Evolutionary conservation across 2,888 invertebrate species (phyloP).

Genomic region (Drosophila algonquin): DNA sequence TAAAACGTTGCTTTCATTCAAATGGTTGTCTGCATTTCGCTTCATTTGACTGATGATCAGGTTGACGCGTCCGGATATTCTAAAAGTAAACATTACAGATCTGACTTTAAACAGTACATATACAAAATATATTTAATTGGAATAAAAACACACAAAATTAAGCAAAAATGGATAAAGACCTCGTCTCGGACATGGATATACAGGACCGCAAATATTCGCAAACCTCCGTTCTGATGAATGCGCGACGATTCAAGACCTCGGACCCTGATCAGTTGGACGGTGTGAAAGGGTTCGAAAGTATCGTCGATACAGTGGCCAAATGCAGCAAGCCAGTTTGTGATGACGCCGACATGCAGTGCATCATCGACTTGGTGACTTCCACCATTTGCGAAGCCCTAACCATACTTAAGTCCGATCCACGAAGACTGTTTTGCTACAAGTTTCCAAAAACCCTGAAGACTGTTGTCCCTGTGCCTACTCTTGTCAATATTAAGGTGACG

Average conservation of each 20-base stretch:
- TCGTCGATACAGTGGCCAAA: slow-evolving; percentile 15
- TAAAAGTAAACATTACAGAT: slow-evolving; percentile 48
- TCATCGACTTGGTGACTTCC: slow-evolving; percentile 46
- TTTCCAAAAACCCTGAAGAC: slow-evolving; percentile 32
- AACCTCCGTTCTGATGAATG: not conserved
- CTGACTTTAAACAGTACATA: not conserved
- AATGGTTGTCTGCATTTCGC: slow-evolving; percentile 76
- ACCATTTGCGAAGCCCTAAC: slow-evolving; percentile 60
- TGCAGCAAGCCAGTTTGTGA: slow-evolving; percentile 56
- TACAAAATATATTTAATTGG: not conserved
- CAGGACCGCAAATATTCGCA: not conserved
- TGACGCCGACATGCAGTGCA: slow-evolving; percentile 57
- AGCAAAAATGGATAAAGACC: not conserved
- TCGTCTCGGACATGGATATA: not conserved
- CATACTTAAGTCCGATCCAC: slow-evolving; percentile 63
- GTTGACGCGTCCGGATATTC: slow-evolving; percentile 82
- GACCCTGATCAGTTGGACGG: not conserved
- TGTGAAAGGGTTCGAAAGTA: not conserved
- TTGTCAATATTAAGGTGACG: not conserved
- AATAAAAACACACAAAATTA: slow-evolving; percentile 11
- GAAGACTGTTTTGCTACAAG: slow-evolving; percentile 68
- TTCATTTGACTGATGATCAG: slow-evolving; percentile 83
- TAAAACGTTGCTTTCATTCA: slow-evolving; percentile 79
- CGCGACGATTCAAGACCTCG: not conserved
- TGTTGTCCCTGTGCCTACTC: not conserved